Base-by-base conservation (phyloP, 2,888 invertebrate species). In the Euplexia lucipara region DNA sequence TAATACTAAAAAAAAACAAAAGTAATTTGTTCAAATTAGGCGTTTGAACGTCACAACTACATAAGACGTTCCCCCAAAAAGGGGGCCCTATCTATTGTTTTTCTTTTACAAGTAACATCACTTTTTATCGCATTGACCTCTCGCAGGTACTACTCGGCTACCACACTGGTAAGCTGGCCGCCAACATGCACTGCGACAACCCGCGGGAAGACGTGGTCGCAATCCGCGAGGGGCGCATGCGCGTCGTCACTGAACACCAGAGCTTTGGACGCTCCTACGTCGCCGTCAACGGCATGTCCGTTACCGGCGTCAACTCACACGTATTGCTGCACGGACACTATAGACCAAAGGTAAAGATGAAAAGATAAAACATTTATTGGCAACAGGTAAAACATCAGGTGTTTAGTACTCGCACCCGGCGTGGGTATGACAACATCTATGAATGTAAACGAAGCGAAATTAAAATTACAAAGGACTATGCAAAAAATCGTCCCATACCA, bases 181-280 rank as follows among this genome's bases (percentile, higher is more conserved):
- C 96, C 0, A 98, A 98, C 89, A 91, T 98, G 16, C 96, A 98
- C 86, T 97, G 94, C 85, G 91, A 95, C 0, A 90, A 85, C 0
- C 97, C 98, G 0, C 92, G 96, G 3, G 87, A 92, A 30, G 96
- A 95, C 47, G 79, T 96, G 0, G 89, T 90, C 22, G 95, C 95
- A 26, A 80, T 97, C 12, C 90, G 90, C 3, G 95, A 96, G 1
- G 96, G 96, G 0, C 90, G 94, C 44, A 89, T 96, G 41, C 82
- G 93, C 81, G 95, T 98, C 8, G 95, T 97, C 5, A 95, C 95
- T 0, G 97, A 95, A 53, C 93, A 90, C 90, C 95, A 86, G 64
- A 92, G 81, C 0, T 96, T 97, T 92, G 86, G 92, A 14, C 96
- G 97, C 37, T 96, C 86, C 2, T 93, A 88, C 53, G 77, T 86